A percentile compares a stretch with the other conserved stretches of the same genome.
Conservation (phyloP, 2,113 vertebrate genomes). For the Lagopus muta region DNA sequence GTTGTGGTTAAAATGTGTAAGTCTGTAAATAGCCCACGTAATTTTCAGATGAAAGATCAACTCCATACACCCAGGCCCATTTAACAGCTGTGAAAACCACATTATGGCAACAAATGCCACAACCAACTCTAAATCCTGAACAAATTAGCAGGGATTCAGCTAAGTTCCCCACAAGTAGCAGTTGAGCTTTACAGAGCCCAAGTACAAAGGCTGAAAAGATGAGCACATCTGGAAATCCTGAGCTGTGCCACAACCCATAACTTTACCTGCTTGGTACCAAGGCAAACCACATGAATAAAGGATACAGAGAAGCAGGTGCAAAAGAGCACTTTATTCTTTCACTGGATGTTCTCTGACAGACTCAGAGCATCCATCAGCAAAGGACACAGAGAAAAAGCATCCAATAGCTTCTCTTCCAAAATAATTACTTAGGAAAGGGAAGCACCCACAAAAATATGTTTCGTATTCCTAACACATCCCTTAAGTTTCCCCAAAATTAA, state of each 20-base stretch:
- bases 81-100: background rate
- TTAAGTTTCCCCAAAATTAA: background rate
- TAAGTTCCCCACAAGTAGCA: accelerated
- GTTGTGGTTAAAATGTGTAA: background rate
- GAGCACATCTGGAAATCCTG: background rate
- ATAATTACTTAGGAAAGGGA: background rate
- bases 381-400: background rate
- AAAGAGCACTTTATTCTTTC: background rate
- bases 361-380: background rate
- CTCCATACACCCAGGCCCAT: background rate
- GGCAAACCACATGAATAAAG: background rate
- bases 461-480: background rate
- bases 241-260: background rate
- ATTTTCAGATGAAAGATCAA: background rate
- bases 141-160: background rate
- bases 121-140: background rate
- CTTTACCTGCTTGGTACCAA: background rate
- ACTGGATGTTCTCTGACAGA: background rate
- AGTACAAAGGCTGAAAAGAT: background rate
- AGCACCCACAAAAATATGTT: background rate
- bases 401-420: background rate
- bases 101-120: background rate
- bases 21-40: background rate
- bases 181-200: background rate
- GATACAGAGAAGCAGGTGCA: background rate